Percentiles rank a stretch among this genome's conserved stretches.
These are phyloP conservation scores for Rhodinocichla rosea DNA, from an alignment of 2,113 vertebrate species.

Conservation along the genomic window DNA sequence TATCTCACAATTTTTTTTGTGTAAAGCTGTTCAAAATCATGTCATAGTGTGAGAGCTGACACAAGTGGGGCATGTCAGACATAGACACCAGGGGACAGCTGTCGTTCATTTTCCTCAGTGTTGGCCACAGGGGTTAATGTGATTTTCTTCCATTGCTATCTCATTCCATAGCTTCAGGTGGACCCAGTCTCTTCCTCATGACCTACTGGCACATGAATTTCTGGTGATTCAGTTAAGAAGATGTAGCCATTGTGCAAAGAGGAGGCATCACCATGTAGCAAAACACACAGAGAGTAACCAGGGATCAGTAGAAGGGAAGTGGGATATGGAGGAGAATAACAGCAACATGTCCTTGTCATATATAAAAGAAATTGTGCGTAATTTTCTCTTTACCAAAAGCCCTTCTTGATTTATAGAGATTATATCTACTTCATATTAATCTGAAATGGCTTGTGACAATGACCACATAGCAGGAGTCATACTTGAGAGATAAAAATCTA, in stretches of 20 bases:
- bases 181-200: not conserved
- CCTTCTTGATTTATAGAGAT: not conserved
- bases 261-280: not conserved
- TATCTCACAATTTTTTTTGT: not conserved
- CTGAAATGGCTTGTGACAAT: not conserved
- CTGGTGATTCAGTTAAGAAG: not conserved
- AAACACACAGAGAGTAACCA: not conserved
- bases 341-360: not conserved
- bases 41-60: not conserved
- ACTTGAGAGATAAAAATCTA: not conserved
- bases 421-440: not conserved
- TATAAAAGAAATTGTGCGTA: not conserved
- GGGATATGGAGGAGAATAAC: not conserved
- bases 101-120: not conserved
- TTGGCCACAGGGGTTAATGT: not conserved
- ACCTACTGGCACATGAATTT: not conserved
- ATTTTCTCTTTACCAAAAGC: not conserved
- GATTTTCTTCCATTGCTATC: not conserved
- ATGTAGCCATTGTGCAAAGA: not conserved
- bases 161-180: not conserved
- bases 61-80: not conserved
- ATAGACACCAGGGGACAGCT: fast-evolving
- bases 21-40: not conserved
- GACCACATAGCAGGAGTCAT: not conserved
- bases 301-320: not conserved